Evolutionary conservation across 1,140 invertebrate species (phyloP), one percentile per base, ranked within the genome.

Genomic region (Neotoxoptera formosana): DNA sequence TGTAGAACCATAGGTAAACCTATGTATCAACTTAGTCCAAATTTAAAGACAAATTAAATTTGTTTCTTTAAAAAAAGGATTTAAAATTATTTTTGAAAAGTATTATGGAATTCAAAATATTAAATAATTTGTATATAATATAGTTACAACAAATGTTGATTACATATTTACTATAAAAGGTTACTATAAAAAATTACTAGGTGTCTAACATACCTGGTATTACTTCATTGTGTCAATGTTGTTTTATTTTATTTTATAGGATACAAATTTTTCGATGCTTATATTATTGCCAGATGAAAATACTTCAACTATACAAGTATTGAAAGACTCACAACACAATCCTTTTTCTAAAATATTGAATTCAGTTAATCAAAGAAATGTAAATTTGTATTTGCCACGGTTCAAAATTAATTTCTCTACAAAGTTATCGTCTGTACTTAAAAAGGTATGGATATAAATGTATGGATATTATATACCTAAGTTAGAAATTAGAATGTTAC

Each of bases 351-450:
- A 94, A 6, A 95, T 98, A 2, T 94, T 97, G 0, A 94, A 94
- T 23, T 94, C 95, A 53, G 95, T 97, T 94, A 95, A 95, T 30
- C 94, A 95, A 7, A 95, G 95, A 0, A 96, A 97, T 94, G 95
- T 98, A 0, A 95, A 97, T 91, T 96, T 98, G 14, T 96, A 95
- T 93, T 94, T 98, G 90, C 98, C 98, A 0, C 96, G 96, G 94
- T 98, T 98, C 94, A 96, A 95, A 91, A 96, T 98, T 7, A 95
- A 96, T 86, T 96, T 96, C 6, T 96, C 96, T 94, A 94, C 97
- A n/a, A 96, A 96, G 81, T 94, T 98, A 87, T 96, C 96, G 30
- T 94, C 95, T 7, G 94, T 96, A 4, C 94, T 98, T 3, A 95
- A 95, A 91, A 94, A 95, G 88, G 96, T 97, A 95, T n/a, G 30